A percentile compares a stretch with the other conserved stretches of the same genome.
Evolutionary conservation across 2,113 vertebrate genomes (phyloP).

Genomic region (Ictalurus furcatus): DNA sequence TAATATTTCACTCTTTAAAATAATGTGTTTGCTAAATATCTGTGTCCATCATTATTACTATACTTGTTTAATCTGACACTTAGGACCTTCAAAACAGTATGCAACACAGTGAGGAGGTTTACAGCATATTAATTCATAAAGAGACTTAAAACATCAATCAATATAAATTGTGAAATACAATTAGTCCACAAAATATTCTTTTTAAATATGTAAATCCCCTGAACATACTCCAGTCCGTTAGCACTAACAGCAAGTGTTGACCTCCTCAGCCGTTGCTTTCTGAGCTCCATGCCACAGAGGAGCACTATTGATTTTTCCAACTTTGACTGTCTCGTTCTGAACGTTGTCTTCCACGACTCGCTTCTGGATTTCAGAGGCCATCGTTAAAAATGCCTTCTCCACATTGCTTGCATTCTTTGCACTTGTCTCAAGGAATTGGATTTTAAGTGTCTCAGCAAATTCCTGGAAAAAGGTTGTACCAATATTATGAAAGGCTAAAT

Average conservation of each 20-base stretch:
- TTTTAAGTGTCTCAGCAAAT: constrained; percentile 90
- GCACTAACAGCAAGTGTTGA: constrained; percentile 69
- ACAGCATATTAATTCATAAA: background rate
- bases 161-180: constrained; percentile 17
- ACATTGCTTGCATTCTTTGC: constrained; percentile 94
- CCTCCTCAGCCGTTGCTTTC: constrained; percentile 58
- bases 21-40: background rate
- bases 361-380: constrained; percentile 97
- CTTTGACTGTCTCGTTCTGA: constrained; percentile 68
- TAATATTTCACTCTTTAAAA: background rate
- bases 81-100: background rate
- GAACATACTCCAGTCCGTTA: constrained; percentile 10
- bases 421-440: constrained; percentile 95
- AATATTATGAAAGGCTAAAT: background rate
- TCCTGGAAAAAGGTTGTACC: constrained; percentile 73
- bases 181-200: background rate
- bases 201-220: constrained; percentile 11
- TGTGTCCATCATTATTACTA: background rate
- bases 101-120: background rate
- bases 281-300: constrained; percentile 78
- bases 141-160: background rate
- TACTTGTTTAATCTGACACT: background rate
- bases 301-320: constrained; percentile 82
- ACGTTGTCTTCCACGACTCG: constrained; percentile 80
- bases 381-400: constrained; percentile 96